A percentile compares a stretch with the other conserved stretches of the same genome.
These are phyloP conservation scores for Eilema caniola DNA, from an alignment of 2,888 invertebrate genomes.

Conservation along the genomic window DNA sequence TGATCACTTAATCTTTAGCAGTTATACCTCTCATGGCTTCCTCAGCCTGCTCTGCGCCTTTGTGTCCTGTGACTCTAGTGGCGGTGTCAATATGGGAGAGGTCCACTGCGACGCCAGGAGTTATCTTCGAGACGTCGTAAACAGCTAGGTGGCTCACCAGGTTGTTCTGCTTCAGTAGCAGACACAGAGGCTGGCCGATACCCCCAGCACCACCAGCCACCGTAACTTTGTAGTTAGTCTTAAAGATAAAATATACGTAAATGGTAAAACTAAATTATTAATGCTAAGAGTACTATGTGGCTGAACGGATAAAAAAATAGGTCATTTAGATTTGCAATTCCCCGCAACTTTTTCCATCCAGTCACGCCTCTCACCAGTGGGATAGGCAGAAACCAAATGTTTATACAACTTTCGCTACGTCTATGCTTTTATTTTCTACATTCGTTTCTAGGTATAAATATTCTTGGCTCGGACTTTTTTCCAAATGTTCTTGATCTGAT, in stretches of 20 bases:
- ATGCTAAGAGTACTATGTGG: not conserved
- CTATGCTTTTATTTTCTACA: too few relatives aligned
- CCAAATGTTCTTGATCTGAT: too few relatives aligned
- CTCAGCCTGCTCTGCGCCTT: slow-evolving; percentile 76
- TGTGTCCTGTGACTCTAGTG: slow-evolving; percentile 91
- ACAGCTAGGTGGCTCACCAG: slow-evolving; percentile 93
- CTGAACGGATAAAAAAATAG: not conserved
- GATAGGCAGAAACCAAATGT: too few relatives aligned
- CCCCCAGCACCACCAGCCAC: slow-evolving; percentile 95
- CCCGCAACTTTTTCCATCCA: too few relatives aligned
- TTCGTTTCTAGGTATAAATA: too few relatives aligned
- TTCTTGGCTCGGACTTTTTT: too few relatives aligned
- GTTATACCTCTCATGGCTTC: slow-evolving; percentile 15
- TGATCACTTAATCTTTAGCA: too few relatives aligned
- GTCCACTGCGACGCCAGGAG: slow-evolving; percentile 97
- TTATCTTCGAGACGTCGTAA: slow-evolving; percentile 93
- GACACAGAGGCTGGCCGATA: slow-evolving; percentile 96
- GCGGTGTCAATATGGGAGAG: slow-evolving; percentile 95
- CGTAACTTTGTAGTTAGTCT: slow-evolving; percentile 88
- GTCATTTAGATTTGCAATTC: not conserved
- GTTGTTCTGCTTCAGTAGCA: slow-evolving; percentile 94
- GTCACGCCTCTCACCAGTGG: too few relatives aligned
- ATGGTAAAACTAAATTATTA: not conserved
- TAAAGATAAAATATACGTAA: not conserved
- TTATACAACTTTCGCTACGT: too few relatives aligned